A percentile compares a stretch with the other conserved stretches of the same genome.
Evolutionary conservation across 2,888 invertebrate genomes (phyloP).

Genomic region (Meliscaeva auricollis): DNA sequence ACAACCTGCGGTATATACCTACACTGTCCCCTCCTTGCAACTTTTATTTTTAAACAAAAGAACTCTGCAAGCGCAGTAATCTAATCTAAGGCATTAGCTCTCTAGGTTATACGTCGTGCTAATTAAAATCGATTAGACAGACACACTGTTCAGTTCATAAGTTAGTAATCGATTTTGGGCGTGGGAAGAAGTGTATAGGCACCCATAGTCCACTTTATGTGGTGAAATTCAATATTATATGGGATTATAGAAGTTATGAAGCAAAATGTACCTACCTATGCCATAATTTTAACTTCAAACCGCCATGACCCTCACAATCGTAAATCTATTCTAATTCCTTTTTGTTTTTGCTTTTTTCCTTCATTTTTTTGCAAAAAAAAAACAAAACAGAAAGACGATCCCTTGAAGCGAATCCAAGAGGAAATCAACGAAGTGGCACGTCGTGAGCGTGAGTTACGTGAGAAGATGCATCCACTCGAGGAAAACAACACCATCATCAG

Average conservation of each 20-base stretch:
- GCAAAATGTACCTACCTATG: neutral
- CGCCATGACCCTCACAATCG: slow-evolving; percentile 29
- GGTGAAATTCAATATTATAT: slow-evolving; percentile 32
- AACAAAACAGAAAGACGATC: slow-evolving; percentile 89
- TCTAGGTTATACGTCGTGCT: slow-evolving; percentile 55
- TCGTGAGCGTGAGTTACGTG: slow-evolving; percentile 91
- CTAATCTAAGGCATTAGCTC: slow-evolving; percentile 62
- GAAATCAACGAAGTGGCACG: slow-evolving; percentile 95
- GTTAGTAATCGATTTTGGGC: slow-evolving; percentile 25
- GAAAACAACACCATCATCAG: slow-evolving; percentile 77
- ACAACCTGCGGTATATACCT: slow-evolving; percentile 9
- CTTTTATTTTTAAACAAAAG: neutral
- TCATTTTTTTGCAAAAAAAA: neutral
- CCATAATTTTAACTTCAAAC: neutral
- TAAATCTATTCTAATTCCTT: slow-evolving; percentile 32
- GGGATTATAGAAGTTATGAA: neutral
- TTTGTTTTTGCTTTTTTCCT: slow-evolving; percentile 78
- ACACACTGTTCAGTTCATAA: slow-evolving; percentile 15
- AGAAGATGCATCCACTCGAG: slow-evolving; percentile 83
- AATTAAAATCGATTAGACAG: slow-evolving; percentile 69
- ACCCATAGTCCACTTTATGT: neutral
- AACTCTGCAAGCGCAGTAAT: slow-evolving; percentile 56
- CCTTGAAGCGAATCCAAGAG: slow-evolving; percentile 92
- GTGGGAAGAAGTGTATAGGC: slow-evolving; percentile 34
- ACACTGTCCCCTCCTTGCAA: neutral